Evolutionary conservation across 1,140 invertebrate genomes (phyloP).

Genomic region (Paracyclopina nana): DNA sequence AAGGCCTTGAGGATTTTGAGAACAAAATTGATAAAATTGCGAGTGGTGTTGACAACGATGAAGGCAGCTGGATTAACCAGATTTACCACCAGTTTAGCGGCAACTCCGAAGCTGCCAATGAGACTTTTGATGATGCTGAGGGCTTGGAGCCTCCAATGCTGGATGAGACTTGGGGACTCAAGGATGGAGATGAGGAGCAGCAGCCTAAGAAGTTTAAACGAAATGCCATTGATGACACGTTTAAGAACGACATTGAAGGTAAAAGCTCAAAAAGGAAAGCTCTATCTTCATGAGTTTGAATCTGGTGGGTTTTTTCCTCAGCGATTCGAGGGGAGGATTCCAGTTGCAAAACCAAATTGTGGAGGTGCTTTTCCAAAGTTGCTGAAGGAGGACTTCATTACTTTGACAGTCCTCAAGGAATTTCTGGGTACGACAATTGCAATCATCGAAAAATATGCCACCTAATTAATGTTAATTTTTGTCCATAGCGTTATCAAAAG

Average conservation of each 20-base stretch:
- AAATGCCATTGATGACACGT: not conserved
- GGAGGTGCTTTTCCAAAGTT: not conserved
- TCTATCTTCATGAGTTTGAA: not conserved
- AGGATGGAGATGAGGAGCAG: not conserved
- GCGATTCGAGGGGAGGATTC: not conserved
- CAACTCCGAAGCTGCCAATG: not conserved
- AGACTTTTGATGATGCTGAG: not conserved
- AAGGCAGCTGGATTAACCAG: not conserved
- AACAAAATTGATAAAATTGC: not conserved
- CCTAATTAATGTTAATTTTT: no score
- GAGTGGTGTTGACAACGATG: not conserved
- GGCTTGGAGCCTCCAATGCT: slow-evolving; percentile 12
- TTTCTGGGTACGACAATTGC: no score
- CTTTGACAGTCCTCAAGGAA: not conserved
- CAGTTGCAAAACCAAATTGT: not conserved
- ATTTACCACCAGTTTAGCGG: not conserved
- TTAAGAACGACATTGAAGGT: not conserved
- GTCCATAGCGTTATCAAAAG: not conserved
- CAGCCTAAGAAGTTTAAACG: not conserved
- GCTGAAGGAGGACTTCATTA: not conserved
- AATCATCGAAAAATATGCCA: no score
- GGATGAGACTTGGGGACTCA: not conserved
- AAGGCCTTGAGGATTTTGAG: not conserved
- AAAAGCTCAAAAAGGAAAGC: not conserved
- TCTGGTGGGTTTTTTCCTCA: not conserved